These are phyloP conservation scores for Nemopilema nomurai DNA, from an alignment of 30 jellyfish, hydroid and myxozoan genomes.

Conservation along the genomic window DNA sequence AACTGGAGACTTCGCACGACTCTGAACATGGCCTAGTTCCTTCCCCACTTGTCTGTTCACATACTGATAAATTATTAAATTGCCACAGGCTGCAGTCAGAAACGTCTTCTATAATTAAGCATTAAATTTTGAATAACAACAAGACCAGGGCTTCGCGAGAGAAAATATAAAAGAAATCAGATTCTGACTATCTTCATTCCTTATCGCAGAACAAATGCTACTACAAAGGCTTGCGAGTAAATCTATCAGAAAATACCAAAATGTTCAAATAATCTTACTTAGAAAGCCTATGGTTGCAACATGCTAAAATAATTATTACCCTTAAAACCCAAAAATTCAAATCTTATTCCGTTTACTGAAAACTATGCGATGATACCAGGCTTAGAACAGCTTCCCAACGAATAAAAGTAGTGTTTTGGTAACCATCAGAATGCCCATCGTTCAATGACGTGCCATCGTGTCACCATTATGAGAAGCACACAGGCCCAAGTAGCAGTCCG, in stretches of 20 bases:
- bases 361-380: conserved; percentile 8
- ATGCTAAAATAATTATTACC: conserved; percentile 24
- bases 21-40: no score
- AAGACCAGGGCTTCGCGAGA: neutral
- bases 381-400: conserved; percentile 9
- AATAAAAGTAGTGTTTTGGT: conserved; percentile 1
- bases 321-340: conserved; percentile 32
- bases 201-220: neutral
- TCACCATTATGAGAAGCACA: conserved; percentile 65
- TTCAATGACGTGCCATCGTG: neutral
- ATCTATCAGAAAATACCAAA: neutral
- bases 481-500: conserved; percentile 83
- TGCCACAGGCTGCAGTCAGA: no score
- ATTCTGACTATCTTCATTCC: neutral
- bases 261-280: neutral
- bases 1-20: no score
- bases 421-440: neutral
- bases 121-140: neutral
- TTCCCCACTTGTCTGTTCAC: no score
- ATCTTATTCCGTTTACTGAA: conserved; percentile 26
- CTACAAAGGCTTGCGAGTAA: neutral
- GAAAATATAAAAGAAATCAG: neutral
- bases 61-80: no score
- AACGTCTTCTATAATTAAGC: no score
- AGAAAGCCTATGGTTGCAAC: conserved; percentile 15